These are phyloP conservation scores for Zeuzera pyrina DNA, from an alignment of 2,888 invertebrate genomes.

Conservation along the genomic window DNA sequence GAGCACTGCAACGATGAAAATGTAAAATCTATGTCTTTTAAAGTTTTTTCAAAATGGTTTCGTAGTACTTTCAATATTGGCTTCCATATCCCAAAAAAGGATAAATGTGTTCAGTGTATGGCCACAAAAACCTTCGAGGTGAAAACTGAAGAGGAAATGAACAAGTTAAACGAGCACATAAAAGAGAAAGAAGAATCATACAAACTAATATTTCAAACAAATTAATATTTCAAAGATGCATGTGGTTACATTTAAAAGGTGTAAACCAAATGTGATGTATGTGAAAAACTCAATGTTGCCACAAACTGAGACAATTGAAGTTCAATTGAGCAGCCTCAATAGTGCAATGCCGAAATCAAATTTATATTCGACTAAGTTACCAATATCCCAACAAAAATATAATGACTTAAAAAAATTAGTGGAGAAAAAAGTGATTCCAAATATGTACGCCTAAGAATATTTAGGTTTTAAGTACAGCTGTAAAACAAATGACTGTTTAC, in stretches of 20 bases:
- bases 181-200: too few relatives aligned
- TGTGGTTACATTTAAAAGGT: neutral
- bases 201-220: too few relatives aligned
- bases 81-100: slow-evolving; percentile 7
- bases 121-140: too few relatives aligned
- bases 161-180: too few relatives aligned
- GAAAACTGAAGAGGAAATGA: too few relatives aligned
- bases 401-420: neutral
- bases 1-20: too few relatives aligned
- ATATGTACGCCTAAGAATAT: neutral
- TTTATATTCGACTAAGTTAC: neutral
- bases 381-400: neutral
- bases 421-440: neutral
- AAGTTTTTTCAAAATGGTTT: too few relatives aligned
- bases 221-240: neutral
- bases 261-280: neutral
- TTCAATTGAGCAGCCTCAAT: neutral
- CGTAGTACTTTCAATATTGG: slow-evolving; percentile 5
- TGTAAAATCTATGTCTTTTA: too few relatives aligned
- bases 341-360: neutral
- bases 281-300: neutral
- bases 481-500: neutral
- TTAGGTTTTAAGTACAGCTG: neutral
- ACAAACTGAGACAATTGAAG: neutral
- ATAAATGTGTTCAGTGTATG: slow-evolving; percentile 5